phyloP scores from a whole-genome alignment of 2,797 vertebrate species.

The Smutsia gigantea region DNA sequence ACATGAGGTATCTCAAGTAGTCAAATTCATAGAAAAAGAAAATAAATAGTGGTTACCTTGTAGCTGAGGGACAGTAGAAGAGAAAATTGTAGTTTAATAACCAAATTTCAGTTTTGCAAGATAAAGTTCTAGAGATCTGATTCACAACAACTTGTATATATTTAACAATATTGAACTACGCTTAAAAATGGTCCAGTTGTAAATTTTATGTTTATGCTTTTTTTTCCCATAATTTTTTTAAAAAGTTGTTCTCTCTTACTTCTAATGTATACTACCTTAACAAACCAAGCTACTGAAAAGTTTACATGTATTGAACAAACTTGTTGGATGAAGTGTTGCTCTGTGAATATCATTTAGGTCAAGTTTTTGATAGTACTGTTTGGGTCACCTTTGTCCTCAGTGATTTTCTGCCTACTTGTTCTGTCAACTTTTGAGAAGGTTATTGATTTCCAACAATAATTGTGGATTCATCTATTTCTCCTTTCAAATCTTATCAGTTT shows the following conservation, averaged over 20 bases:
- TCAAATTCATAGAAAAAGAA: background rate
- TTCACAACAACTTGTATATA: background rate
- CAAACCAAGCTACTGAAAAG: background rate
- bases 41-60: background rate
- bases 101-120: background rate
- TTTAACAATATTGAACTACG: background rate
- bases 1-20: background rate
- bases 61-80: background rate
- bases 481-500: background rate
- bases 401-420: background rate
- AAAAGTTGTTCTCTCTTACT: background rate
- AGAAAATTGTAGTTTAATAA: background rate
- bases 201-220: background rate
- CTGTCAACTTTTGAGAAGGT: background rate
- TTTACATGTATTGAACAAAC: background rate
- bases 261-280: background rate
- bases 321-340: background rate
- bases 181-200: background rate
- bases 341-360: background rate
- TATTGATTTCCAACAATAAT: background rate
- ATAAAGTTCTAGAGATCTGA: background rate
- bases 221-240: background rate
- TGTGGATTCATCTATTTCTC: background rate
- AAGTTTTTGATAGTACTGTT: background rate
- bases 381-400: background rate